A percentile compares a stretch with the other conserved stretches of the same genome.
These are phyloP conservation scores for Zaprionus ghesquierei DNA, from an alignment of 1,140 invertebrate species.

Conservation along the genomic window DNA sequence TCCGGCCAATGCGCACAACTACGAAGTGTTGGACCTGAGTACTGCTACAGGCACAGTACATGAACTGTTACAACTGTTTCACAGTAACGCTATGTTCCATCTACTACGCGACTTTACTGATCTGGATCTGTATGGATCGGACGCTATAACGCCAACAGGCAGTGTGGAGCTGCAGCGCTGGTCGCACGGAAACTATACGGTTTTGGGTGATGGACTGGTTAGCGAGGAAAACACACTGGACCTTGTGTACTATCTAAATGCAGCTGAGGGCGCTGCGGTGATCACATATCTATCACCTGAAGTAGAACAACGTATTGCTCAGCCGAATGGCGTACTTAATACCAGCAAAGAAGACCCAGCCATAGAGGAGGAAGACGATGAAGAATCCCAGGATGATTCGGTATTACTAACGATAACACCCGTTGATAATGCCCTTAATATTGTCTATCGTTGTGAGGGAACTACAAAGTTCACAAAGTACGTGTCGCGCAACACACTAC, in stretches of 20 bases:
- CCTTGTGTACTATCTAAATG: slow-evolving; percentile 85
- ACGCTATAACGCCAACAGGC: slow-evolving; percentile 82
- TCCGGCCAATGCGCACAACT: slow-evolving; percentile 86
- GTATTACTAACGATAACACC: slow-evolving; percentile 84
- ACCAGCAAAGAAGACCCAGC: slow-evolving; percentile 2
- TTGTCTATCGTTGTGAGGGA: slow-evolving; percentile 87
- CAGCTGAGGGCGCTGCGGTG: slow-evolving; percentile 80
- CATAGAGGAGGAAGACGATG: slow-evolving; percentile 28
- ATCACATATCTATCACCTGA: slow-evolving; percentile 85
- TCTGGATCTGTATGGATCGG: slow-evolving; percentile 83
- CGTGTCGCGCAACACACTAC: slow-evolving; percentile 82
- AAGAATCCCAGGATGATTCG: slow-evolving; percentile 57
- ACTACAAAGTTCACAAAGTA: slow-evolving; percentile 87
- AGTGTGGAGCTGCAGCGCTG: slow-evolving; percentile 87
- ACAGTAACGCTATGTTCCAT: slow-evolving; percentile 84
- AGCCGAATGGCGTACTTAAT: slow-evolving; percentile 25
- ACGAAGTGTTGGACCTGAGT: slow-evolving; percentile 84
- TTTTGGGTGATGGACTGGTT: slow-evolving; percentile 72
- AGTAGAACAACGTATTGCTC: slow-evolving; percentile 40
- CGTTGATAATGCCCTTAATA: slow-evolving; percentile 86
- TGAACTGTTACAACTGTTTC: slow-evolving; percentile 83
- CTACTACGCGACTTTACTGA: slow-evolving; percentile 87
- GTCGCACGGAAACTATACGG: slow-evolving; percentile 86
- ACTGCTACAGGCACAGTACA: slow-evolving; percentile 82
- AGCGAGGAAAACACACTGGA: slow-evolving; percentile 84